phyloP scores from a whole-genome alignment of 2,888 invertebrate species.

The Hesperia comma region DNA sequence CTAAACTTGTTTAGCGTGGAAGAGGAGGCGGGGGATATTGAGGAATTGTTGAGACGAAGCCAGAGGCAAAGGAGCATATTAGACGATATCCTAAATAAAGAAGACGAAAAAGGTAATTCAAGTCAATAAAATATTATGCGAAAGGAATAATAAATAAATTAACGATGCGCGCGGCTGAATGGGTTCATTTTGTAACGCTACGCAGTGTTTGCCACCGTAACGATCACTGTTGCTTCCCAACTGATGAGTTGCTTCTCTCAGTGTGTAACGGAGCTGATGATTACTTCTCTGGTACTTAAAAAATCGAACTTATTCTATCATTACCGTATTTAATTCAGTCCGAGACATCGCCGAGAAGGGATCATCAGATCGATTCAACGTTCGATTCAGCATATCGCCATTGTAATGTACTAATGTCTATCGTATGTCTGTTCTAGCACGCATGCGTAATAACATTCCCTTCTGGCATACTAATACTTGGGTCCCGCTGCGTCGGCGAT shows the following conservation, averaged over 20 bases:
- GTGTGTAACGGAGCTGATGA: constrained; percentile 57
- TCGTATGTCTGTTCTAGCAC: constrained; percentile 83
- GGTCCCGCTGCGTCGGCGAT: constrained; percentile 70
- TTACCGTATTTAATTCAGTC: background rate
- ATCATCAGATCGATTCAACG: constrained; percentile 39
- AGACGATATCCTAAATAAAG: constrained; percentile 87
- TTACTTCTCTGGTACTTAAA: constrained; percentile 45
- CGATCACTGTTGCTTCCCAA: constrained; percentile 62
- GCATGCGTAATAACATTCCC: constrained; percentile 84
- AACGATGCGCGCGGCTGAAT: constrained; percentile 63
- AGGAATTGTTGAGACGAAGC: constrained; percentile 86
- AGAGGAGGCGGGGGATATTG: constrained; percentile 84
- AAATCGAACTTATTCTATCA: background rate
- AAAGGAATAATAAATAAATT: constrained; percentile 53
- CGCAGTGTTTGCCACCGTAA: constrained; percentile 61
- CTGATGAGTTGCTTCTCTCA: constrained; percentile 54
- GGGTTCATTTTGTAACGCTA: constrained; percentile 68
- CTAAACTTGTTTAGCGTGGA: constrained; percentile 65
- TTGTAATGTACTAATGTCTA: constrained; percentile 67
- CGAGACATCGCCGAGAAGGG: constrained; percentile 22
- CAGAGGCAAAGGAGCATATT: constrained; percentile 88
- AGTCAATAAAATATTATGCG: constrained; percentile 63
- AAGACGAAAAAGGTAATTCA: constrained; percentile 83
- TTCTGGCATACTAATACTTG: constrained; percentile 83
- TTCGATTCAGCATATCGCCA: constrained; percentile 36